Evolutionary conservation across 92 coral and sea anemone genomes (phyloP), one percentile per base, ranked within the genome.

Genomic region (Palythoa caribaeorum): DNA sequence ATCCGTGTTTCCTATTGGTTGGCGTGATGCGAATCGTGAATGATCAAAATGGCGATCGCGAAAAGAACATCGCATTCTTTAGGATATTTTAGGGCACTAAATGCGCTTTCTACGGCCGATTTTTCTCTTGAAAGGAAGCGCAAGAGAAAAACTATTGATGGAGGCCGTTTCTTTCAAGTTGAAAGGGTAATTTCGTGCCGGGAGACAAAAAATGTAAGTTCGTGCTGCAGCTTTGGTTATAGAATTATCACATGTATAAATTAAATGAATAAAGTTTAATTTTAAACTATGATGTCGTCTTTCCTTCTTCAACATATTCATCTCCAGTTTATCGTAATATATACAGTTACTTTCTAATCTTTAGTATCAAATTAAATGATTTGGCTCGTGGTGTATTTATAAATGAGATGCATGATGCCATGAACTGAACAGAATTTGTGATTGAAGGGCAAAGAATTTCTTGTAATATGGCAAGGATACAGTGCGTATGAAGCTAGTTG

Each of bases 371-470:
- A 57, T 57, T 57, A 57, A 57, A 57, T 57, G 65, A 57, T 5
- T 57, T 57, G 14, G 15, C 65, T 57, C 16, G 65, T 57, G 65
- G n/a, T 57, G 63, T 55, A 55, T 55, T 69, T 69, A 20, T 69
- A 20, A 69, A 9, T 69, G 73, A 69, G 73, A 69, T 69, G 20
- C 38, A 44, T n/a, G n/a, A n/a, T n/a, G n/a, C n/a, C n/a, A n/a
- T 69, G 73, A 36, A 69, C 73, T 69, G 74, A 69, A 69, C 19
- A 4, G 15, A 57, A 57, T 69, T 28, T 84, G 48, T 19, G 13
- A 84, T 71, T 84, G 57, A 88, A 80, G 83, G 88, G 83, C 40
- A 83, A 55, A 51, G 84, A 89, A 89, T 73, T 54, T 75, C 91
- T 89, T n/a, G 80, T 83, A 44, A 55, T 71, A 55, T 89, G 91